Base-by-base conservation (phyloP, 2,797 vertebrate species). In the Pteropus rufus region DNA sequence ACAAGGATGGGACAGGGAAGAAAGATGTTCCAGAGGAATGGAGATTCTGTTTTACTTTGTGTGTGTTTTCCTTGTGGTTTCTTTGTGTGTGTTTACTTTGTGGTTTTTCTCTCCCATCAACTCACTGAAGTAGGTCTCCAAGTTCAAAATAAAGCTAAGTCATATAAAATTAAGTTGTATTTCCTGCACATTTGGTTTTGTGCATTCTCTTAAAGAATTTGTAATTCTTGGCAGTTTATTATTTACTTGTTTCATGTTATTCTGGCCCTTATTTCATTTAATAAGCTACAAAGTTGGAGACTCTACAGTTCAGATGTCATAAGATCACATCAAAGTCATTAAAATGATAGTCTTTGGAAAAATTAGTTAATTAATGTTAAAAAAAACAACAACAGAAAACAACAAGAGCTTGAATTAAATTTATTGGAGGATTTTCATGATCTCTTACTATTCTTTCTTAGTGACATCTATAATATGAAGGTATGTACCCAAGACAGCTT, bases 71-170 rank as follows among this genome's bases (percentile, higher is more conserved):
- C 4, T 49, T 49, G 46, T 15, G 15, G 12, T 46, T 10, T 46
- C 46, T 46, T 46, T 49, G 46, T 49, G 46, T 49, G 46, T 49
- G 49, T 49, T 49, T 49, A 49, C 49, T 49, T 49, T 49, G 14
- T 5, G 11, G 8, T 90, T 64, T 86, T 80, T 65, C 5, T 29
- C 24, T 73, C 46, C 52, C 41, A 11, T 84, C n/a, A 36, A 26
- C 39, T 94, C 21, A 15, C 1, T 11, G 62, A 64, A 81, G 34
- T 62, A 58, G 52, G 69, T 16, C 73, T 84, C 72, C 64, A 75
- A 46, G 31, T 80, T 89, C 89, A 96, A 93, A 93, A 76, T 89
- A 75, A 94, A 91, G 24, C 62, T 49, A 46, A 52, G 36, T 73
- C 70, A 44, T 62, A 85, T 34, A 56, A 76, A 80, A 26, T 69